Conservation (phyloP, 2,113 vertebrate species). For the Monarcha castaneiventris region DNA sequence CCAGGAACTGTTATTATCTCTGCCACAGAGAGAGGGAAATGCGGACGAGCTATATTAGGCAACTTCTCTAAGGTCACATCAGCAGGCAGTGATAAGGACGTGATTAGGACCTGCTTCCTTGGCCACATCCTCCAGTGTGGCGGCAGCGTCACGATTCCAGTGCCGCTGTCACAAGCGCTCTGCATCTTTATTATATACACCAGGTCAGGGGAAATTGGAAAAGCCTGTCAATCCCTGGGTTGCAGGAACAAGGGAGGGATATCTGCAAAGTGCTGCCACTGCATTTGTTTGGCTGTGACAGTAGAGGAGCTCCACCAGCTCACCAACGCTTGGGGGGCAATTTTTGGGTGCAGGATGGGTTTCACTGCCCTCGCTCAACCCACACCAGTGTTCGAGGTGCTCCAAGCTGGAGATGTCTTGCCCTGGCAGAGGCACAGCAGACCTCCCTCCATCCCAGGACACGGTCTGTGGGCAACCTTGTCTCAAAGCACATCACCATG, state of each 20-base stretch:
- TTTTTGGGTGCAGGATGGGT: neutral
- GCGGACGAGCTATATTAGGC: neutral
- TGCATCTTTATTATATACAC: neutral
- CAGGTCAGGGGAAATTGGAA: neutral
- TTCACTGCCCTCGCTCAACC: neutral
- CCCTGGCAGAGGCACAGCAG: neutral
- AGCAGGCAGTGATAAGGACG: neutral
- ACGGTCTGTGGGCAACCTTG: fast-evolving
- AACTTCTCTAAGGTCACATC: slow-evolving; percentile 16
- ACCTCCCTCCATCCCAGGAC: neutral
- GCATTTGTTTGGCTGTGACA: neutral
- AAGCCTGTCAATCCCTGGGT: neutral
- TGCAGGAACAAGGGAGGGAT: neutral
- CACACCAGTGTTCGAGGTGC: fast-evolving
- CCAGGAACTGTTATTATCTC: neutral
- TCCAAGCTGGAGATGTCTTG: neutral
- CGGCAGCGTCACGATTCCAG: fast-evolving
- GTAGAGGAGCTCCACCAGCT: neutral
- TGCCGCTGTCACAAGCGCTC: neutral
- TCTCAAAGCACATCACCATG: neutral
- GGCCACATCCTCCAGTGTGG: neutral
- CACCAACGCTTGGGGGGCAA: fast-evolving
- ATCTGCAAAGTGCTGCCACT: neutral
- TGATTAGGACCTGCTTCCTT: neutral
- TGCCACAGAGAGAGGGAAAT: neutral